Percentiles rank a stretch among this genome's conserved stretches.
Conservation (phyloP, 2,888 invertebrate genomes). For the Gastrophysa polygoni region DNA sequence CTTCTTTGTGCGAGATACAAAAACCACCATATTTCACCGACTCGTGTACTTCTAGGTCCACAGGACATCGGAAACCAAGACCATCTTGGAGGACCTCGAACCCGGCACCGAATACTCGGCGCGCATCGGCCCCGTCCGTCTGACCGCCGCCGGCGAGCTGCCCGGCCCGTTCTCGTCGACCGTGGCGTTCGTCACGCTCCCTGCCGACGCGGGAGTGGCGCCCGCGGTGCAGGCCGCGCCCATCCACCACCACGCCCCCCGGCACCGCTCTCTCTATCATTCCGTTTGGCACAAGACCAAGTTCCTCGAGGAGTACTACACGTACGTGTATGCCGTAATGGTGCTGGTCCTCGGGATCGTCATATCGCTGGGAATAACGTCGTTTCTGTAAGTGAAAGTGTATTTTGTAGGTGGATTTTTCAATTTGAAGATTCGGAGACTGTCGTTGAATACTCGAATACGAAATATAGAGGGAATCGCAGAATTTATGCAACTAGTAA, state of each 20-base stretch:
- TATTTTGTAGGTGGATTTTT: too few species aligned
- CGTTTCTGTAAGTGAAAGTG: slow-evolving; percentile 43
- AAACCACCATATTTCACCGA: too few species aligned
- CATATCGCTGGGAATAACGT: slow-evolving; percentile 47
- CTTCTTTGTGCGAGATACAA: background rate
- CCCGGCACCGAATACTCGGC: slow-evolving; percentile 77
- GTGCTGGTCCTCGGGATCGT: slow-evolving; percentile 50
- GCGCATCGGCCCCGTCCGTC: slow-evolving; percentile 79
- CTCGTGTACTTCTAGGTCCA: slow-evolving; percentile 66
- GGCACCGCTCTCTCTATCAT: slow-evolving; percentile 37
- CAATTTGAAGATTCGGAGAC: too few species aligned
- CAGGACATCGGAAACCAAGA: slow-evolving; percentile 68
- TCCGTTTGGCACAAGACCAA: slow-evolving; percentile 43
- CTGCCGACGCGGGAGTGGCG: slow-evolving; percentile 54
- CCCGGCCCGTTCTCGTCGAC: slow-evolving; percentile 74
- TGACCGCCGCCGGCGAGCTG: slow-evolving; percentile 66
- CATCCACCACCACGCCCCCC: slow-evolving; percentile 36
- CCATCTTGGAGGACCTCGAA: slow-evolving; percentile 71
- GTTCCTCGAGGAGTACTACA: slow-evolving; percentile 67
- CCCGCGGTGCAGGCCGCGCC: slow-evolving; percentile 39
- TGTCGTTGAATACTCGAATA: too few species aligned
- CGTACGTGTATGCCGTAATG: slow-evolving; percentile 57
- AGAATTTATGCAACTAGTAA: too few species aligned
- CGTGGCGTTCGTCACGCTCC: slow-evolving; percentile 64
- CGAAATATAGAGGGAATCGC: too few species aligned